These are phyloP conservation scores for Rousettus leschenaultii DNA, from an alignment of 2,113 vertebrate species.

Conservation along the genomic window DNA sequence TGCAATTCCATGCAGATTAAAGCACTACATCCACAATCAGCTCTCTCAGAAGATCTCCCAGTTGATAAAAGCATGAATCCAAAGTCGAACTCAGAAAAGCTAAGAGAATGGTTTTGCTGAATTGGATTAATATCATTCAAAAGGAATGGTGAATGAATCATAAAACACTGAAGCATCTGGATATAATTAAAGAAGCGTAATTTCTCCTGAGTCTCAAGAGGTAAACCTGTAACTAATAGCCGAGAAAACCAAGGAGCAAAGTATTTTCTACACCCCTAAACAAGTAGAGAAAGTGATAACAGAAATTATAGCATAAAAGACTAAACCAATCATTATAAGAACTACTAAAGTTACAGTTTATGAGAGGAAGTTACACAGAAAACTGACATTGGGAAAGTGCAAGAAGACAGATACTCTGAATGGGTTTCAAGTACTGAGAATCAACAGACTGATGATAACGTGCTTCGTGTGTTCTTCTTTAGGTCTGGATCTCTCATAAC, in stretches of 20 bases:
- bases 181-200: slow-evolving; percentile 35
- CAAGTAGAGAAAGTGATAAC: slow-evolving; percentile 42
- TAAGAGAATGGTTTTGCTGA: neutral
- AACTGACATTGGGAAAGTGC: neutral
- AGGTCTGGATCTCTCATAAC: neutral
- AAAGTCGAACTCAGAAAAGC: neutral
- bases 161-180: neutral
- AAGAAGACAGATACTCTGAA: neutral
- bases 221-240: slow-evolving; percentile 17
- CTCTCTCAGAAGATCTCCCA: neutral
- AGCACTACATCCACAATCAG: neutral
- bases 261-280: neutral
- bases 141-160: slow-evolving; percentile 1
- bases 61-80: neutral
- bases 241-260: slow-evolving; percentile 52
- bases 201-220: neutral
- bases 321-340: slow-evolving; percentile 58
- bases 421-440: neutral
- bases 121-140: neutral
- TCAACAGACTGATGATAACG: slow-evolving; percentile 47
- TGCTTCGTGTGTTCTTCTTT: neutral
- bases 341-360: slow-evolving; percentile 58
- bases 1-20: neutral
- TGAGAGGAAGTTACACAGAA: slow-evolving; percentile 17
- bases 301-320: slow-evolving; percentile 54